These are phyloP conservation scores for Polyergus mexicanus DNA, from an alignment of 1,140 invertebrate species.

Conservation along the genomic window DNA sequence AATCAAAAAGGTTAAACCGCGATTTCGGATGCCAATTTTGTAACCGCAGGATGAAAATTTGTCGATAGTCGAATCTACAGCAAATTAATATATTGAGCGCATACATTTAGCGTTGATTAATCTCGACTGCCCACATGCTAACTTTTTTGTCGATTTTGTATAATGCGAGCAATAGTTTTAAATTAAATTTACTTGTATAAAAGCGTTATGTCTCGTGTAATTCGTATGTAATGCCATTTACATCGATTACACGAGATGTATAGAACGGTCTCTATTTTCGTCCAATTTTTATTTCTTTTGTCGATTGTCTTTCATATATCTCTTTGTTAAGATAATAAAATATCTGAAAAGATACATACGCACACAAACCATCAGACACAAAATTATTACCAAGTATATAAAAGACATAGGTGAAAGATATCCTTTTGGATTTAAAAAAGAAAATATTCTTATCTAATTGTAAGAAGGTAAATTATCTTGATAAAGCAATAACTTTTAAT, in stretches of 20 bases:
- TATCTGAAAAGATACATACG: no score
- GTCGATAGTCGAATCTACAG: slow-evolving; percentile 32
- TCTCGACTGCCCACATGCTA: not conserved
- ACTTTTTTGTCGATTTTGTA: slow-evolving; percentile 23
- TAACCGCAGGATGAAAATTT: slow-evolving; percentile 45
- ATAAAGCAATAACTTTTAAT: not conserved
- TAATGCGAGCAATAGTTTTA: not conserved
- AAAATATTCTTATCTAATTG: no score
- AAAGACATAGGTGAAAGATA: not conserved
- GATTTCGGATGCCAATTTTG: slow-evolving; percentile 50
- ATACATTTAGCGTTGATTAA: slow-evolving; percentile 45
- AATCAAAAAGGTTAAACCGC: slow-evolving; percentile 44
- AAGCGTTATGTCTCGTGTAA: not conserved
- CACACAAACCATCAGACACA: no score
- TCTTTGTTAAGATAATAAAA: not conserved
- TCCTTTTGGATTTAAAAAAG: not conserved
- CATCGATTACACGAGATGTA: not conserved
- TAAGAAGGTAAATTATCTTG: not conserved
- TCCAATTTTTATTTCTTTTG: not conserved
- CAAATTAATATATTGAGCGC: slow-evolving; percentile 38
- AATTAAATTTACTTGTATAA: slow-evolving; percentile 44
- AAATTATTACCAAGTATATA: not conserved
- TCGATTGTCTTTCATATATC: not conserved
- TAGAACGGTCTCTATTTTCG: not conserved
- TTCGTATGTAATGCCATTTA: not conserved